phyloP scores from a whole-genome alignment of 2,113 vertebrate species.

The Thinocorus orbignyianus region DNA sequence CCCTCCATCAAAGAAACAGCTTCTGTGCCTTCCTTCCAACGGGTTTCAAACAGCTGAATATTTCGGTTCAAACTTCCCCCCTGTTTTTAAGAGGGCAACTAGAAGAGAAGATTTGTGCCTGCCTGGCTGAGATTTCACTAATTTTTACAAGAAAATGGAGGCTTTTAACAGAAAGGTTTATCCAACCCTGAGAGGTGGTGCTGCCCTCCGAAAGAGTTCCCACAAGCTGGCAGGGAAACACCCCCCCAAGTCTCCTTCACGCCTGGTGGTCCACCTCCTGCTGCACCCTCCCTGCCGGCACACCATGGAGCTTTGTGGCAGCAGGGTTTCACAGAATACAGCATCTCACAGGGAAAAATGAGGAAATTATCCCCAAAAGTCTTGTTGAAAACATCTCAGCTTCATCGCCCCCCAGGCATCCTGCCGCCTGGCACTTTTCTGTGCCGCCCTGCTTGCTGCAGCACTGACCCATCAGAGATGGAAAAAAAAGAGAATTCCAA shows the following conservation, averaged over 20 bases:
- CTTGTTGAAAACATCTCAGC: background rate
- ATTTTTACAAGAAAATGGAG: background rate
- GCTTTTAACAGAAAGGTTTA: background rate
- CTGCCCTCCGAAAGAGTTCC: background rate
- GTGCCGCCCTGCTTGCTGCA: background rate
- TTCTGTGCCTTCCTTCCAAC: background rate
- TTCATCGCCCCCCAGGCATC: background rate
- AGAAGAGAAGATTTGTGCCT: background rate
- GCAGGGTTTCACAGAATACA: background rate
- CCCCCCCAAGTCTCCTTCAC: rapidly evolving
- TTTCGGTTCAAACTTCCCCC: background rate
- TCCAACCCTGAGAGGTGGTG: background rate
- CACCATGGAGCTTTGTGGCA: background rate
- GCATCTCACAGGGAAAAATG: background rate
- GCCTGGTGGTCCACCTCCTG: background rate
- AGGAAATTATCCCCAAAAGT: background rate
- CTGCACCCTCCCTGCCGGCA: background rate
- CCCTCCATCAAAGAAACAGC: background rate
- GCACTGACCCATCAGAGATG: background rate
- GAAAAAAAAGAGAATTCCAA: background rate
- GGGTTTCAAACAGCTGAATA: background rate
- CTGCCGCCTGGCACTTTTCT: background rate
- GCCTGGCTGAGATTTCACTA: background rate
- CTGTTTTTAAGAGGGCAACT: background rate
- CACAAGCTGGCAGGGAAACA: background rate